These are phyloP conservation scores for Aphaenogaster rudis DNA, from an alignment of 1,140 invertebrate species.

Conservation along the genomic window DNA sequence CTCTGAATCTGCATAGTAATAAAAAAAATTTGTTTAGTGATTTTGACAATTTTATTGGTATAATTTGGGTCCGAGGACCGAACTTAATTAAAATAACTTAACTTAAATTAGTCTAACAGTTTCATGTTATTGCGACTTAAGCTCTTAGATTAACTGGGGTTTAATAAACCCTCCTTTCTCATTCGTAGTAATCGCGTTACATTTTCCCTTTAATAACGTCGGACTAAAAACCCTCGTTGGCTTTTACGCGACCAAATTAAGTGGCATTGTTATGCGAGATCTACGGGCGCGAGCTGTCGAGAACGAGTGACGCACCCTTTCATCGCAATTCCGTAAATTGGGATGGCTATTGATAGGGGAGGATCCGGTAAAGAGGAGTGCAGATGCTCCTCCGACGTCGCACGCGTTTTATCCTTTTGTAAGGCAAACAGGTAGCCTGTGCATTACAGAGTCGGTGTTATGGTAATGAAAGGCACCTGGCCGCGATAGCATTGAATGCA, in stretches of 20 bases:
- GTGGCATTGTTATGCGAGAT: conserved; percentile 25
- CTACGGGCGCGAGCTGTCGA: neutral
- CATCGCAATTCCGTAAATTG: conserved; percentile 26
- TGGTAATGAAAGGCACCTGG: conserved; percentile 27
- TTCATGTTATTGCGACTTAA: neutral
- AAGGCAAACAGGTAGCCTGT: neutral
- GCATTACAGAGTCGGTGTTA: conserved; percentile 38
- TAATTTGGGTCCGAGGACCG: neutral
- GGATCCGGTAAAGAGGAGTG: neutral
- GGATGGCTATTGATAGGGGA: conserved; percentile 15
- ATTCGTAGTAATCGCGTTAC: neutral
- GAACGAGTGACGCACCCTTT: neutral
- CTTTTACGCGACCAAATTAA: conserved; percentile 7
- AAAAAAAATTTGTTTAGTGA: neutral
- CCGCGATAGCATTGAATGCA: conserved; percentile 43
- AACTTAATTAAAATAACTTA: neutral
- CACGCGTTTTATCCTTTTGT: conserved; percentile 45
- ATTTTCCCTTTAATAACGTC: neutral
- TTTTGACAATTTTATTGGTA: neutral
- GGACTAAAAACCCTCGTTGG: neutral
- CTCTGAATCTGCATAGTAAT: neutral
- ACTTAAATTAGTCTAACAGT: neutral
- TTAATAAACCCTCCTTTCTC: neutral
- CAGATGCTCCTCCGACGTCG: conserved; percentile 36
- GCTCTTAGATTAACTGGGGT: neutral